Evolutionary conservation across 2,797 vertebrate genomes (phyloP).

Genomic region (Macropodus opercularis): DNA sequence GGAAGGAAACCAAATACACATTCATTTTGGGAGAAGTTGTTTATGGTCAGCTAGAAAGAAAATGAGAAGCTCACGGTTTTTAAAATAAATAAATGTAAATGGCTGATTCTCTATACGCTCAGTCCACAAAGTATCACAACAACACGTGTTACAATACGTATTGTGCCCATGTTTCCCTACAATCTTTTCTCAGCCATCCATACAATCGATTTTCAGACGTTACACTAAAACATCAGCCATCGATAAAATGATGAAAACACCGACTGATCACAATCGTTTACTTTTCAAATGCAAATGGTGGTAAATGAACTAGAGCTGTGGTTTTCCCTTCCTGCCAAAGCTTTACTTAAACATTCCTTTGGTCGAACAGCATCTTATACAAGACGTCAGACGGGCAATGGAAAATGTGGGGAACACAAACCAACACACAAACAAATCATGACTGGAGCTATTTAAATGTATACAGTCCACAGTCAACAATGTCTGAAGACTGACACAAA

Average conservation of each 20-base stretch:
- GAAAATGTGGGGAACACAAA: constrained; percentile 61
- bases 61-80: no score
- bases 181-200: no score
- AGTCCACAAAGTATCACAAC: no score
- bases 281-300: constrained; percentile 21
- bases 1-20: background rate
- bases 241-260: background rate
- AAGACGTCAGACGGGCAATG: constrained; percentile 40
- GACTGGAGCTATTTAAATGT: constrained; percentile 21
- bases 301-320: constrained; percentile 34
- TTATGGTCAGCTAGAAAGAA: no score
- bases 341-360: constrained; percentile 42
- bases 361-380: constrained; percentile 42
- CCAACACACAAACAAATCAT: constrained; percentile 11
- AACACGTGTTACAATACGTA: no score
- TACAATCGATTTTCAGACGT: no score
- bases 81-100: no score
- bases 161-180: no score
- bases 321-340: constrained; percentile 35
- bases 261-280: constrained; percentile 15
- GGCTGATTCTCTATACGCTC: no score
- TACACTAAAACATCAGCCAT: constrained; percentile 20
- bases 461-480: constrained; percentile 3
- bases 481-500: background rate
- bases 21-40: no score